A percentile compares a stretch with the other conserved stretches of the same genome.
Conservation (phyloP, 2,888 invertebrate species). For the Pharmacophagus antenor region DNA sequence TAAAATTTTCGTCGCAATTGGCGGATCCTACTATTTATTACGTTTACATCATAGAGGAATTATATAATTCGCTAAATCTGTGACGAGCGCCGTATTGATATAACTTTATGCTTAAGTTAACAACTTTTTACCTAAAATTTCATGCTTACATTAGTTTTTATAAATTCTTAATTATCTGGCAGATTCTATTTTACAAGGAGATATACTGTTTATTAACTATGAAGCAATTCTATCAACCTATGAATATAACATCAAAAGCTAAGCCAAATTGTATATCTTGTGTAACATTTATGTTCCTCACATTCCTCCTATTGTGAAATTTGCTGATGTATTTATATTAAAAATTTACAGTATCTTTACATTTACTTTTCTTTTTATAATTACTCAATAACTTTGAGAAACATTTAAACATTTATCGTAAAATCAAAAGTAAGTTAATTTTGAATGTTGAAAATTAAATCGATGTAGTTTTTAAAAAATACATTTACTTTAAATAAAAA, state of each 20-base stretch:
- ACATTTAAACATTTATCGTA: neutral
- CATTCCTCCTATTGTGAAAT: no score
- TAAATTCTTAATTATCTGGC: constrained; percentile 21
- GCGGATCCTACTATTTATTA: constrained; percentile 31
- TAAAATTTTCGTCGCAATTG: constrained; percentile 18
- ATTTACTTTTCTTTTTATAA: constrained; percentile 1
- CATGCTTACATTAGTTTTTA: constrained; percentile 2
- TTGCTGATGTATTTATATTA: no score
- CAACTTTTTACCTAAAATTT: constrained; percentile 4
- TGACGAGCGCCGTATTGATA: neutral
- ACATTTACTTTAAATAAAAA: constrained; percentile 19
- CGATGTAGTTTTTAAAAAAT: constrained; percentile 14
- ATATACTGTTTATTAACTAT: neutral
- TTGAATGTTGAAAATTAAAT: constrained; percentile 21
- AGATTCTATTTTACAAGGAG: constrained; percentile 33
- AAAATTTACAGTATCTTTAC: no score
- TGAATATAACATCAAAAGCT: neutral
- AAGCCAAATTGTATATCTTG: neutral
- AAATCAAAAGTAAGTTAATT: neutral
- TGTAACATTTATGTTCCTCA: constrained; percentile 2
- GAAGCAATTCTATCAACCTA: neutral
- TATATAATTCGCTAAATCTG: constrained; percentile 18
- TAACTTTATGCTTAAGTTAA: constrained; percentile 1
- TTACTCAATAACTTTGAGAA: constrained; percentile 3
- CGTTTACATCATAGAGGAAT: constrained; percentile 8